Evolutionary conservation across 2,113 vertebrate genomes (phyloP).

Genomic region (Picathartes gymnocephalus): DNA sequence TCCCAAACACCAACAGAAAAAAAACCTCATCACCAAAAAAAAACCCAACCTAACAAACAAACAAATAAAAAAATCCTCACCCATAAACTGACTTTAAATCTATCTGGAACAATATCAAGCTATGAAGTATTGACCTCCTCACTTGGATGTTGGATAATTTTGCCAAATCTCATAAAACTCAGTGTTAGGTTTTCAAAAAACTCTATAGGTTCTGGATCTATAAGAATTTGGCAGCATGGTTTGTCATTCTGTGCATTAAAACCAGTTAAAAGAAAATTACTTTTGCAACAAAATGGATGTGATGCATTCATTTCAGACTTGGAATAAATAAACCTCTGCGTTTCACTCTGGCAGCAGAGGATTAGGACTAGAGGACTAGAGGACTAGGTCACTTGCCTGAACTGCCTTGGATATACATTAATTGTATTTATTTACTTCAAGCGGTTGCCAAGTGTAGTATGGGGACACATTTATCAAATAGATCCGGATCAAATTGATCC

Average conservation of each 20-base stretch:
- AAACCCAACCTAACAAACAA: neutral
- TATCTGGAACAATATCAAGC: neutral
- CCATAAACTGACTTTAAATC: neutral
- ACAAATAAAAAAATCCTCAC: accelerated
- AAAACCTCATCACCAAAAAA: too few relatives aligned
- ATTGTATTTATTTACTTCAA: neutral
- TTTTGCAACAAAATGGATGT: neutral
- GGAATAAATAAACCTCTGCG: neutral
- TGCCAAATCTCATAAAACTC: neutral
- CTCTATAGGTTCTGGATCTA: neutral
- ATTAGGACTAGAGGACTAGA: neutral
- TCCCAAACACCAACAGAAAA: too few relatives aligned
- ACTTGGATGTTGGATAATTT: neutral
- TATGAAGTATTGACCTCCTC: neutral
- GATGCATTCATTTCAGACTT: neutral
- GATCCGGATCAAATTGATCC: neutral
- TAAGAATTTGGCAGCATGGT: neutral
- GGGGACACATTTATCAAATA: neutral
- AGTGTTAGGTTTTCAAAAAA: neutral
- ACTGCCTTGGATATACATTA: neutral
- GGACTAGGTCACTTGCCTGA: neutral
- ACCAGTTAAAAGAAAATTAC: neutral
- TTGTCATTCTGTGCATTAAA: neutral
- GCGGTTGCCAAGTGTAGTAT: neutral
- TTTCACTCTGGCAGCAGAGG: neutral